Conservation (phyloP, 2,113 vertebrate genomes). For the Pipa parva region DNA sequence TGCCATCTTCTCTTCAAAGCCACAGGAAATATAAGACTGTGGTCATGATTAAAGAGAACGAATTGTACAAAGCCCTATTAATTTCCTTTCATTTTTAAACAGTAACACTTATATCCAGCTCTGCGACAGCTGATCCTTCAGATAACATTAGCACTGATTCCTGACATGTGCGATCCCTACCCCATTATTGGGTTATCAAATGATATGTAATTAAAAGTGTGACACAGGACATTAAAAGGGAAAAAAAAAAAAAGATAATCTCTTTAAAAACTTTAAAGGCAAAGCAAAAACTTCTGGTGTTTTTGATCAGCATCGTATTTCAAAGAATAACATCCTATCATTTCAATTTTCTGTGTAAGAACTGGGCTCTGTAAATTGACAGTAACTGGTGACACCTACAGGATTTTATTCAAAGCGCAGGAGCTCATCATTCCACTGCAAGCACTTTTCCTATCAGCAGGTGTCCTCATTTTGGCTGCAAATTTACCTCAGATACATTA, state of each 20-base stretch:
- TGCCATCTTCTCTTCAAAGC: not conserved
- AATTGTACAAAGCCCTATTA: not conserved
- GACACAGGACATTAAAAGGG: conserved; percentile 50
- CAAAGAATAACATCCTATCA: conserved; percentile 64
- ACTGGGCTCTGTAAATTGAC: conserved; percentile 53
- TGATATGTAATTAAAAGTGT: conserved; percentile 51
- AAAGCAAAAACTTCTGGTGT: conserved; percentile 54
- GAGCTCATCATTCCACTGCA: conserved; percentile 56
- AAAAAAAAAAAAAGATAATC: conserved; percentile 55
- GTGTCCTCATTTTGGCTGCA: conserved; percentile 68
- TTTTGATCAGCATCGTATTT: conserved; percentile 59
- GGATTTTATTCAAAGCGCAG: conserved; percentile 46
- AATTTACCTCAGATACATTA: conserved; percentile 55
- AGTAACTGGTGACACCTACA: conserved; percentile 87
- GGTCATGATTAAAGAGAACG: not conserved
- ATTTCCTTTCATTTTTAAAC: conserved; percentile 8
- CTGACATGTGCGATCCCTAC: conserved; percentile 32
- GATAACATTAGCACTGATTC: conserved; percentile 36
- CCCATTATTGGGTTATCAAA: conserved; percentile 41
- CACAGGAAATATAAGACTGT: not conserved
- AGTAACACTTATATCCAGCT: conserved; percentile 10
- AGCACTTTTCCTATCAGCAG: conserved; percentile 72
- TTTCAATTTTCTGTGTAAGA: conserved; percentile 24
- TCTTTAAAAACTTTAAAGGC: conserved; percentile 56
- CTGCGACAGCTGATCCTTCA: not conserved